phyloP scores from a whole-genome alignment of 53 echinoderm and acorn worm genomes.

The Apostichopus leukothele region DNA sequence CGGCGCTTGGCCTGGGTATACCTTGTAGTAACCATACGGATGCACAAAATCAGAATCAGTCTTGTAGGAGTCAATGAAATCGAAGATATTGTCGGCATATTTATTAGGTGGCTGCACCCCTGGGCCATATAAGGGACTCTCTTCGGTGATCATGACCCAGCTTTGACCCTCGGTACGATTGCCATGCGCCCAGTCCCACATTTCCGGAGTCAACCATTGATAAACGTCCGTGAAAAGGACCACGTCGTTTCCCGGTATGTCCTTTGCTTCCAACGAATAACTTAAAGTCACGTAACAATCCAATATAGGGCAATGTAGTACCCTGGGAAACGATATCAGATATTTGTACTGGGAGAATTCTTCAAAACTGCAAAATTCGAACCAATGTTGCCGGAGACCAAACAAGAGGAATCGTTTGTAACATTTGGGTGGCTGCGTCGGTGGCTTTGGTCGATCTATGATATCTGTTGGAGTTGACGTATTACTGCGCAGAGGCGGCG shows the following conservation, averaged over 20 bases:
- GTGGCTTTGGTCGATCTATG: too few species aligned
- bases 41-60: slow-evolving; percentile 32
- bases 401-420: not conserved
- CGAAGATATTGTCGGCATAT: slow-evolving; percentile 7
- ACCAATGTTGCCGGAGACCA: slow-evolving; percentile 33
- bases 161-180: slow-evolving; percentile 36
- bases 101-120: slow-evolving; percentile 20
- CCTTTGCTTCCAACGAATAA: slow-evolving; percentile 30
- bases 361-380: slow-evolving; percentile 28
- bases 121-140: slow-evolving; percentile 14
- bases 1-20: not conserved
- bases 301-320: not conserved
- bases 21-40: slow-evolving; percentile 13
- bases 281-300: slow-evolving; percentile 2
- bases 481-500: not conserved
- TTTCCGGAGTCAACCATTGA: slow-evolving; percentile 21
- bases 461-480: too few species aligned
- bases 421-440: not conserved
- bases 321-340: slow-evolving; percentile 14
- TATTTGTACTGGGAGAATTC: slow-evolving; percentile 38
- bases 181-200: slow-evolving; percentile 44
- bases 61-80: slow-evolving; percentile 39
- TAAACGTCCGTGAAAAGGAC: slow-evolving; percentile 40
- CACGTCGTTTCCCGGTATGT: slow-evolving; percentile 20
- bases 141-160: slow-evolving; percentile 44